These are phyloP conservation scores for Bradypodion pumilum DNA, from an alignment of 2,797 vertebrate genomes.

Conservation along the genomic window DNA sequence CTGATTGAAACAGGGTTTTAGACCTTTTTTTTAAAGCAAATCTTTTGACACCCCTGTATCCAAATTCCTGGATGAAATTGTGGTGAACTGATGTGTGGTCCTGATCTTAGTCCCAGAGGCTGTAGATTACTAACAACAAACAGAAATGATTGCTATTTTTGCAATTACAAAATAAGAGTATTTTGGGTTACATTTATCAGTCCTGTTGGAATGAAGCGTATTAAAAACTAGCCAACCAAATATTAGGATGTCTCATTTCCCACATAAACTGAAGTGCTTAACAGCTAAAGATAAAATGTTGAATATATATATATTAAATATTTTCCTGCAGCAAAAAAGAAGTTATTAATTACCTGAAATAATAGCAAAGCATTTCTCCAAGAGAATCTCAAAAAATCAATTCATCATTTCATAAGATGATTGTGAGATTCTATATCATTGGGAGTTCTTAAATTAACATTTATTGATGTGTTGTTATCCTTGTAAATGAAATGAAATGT, in stretches of 20 bases:
- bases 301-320: conserved; percentile 31
- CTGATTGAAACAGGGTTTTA: neutral
- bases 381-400: conserved; percentile 32
- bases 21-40: neutral
- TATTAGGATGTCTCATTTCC: neutral
- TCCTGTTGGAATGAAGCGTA: neutral
- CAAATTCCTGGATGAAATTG: neutral
- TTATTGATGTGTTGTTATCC: conserved; percentile 13
- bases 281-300: neutral
- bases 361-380: conserved; percentile 23
- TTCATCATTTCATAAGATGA: conserved; percentile 39
- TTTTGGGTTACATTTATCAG: neutral
- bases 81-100: neutral
- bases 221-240: conserved; percentile 14
- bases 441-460: conserved; percentile 21
- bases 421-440: conserved; percentile 8
- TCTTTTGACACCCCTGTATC: neutral
- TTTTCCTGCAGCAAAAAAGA: neutral
- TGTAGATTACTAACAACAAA: neutral
- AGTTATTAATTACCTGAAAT: conserved; percentile 11
- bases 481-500: conserved; percentile 35
- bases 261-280: neutral
- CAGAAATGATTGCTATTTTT: neutral
- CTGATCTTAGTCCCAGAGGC: neutral
- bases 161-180: neutral